Evolutionary conservation across 1,140 invertebrate species (phyloP).

Genomic region (Brachionus rotundiformis): DNA sequence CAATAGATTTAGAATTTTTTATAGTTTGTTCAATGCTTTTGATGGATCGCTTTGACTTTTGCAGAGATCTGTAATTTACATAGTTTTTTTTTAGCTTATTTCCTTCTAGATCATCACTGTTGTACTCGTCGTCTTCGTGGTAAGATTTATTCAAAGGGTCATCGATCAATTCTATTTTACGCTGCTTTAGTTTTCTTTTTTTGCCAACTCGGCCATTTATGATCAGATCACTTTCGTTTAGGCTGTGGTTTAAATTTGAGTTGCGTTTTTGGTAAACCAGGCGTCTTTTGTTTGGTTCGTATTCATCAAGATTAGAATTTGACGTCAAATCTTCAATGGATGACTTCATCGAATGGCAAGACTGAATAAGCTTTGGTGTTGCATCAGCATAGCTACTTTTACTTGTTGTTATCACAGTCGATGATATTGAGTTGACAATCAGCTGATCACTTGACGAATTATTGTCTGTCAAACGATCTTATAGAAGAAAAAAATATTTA

Average conservation of each 20-base stretch:
- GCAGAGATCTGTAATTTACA: conserved; percentile 16
- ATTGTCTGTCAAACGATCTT: not conserved
- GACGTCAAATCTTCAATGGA: conserved; percentile 36
- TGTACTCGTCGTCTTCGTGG: not conserved
- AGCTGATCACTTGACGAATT: conserved; percentile 16
- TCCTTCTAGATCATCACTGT: not conserved
- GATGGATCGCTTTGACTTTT: conserved; percentile 44
- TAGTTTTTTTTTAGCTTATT: conserved; percentile 17
- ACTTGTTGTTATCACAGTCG: conserved; percentile 18
- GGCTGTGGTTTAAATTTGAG: conserved; percentile 25
- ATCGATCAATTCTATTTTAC: not conserved
- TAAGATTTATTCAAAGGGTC: not conserved
- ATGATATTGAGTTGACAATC: conserved; percentile 8
- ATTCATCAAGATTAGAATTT: not conserved
- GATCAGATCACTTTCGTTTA: conserved; percentile 4
- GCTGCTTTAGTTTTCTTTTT: conserved; percentile 33
- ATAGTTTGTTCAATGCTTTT: conserved; percentile 22
- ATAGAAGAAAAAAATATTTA: not conserved
- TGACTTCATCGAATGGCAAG: conserved; percentile 14
- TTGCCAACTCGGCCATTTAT: not conserved
- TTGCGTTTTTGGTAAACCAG: not conserved
- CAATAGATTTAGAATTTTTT: conserved; percentile 45
- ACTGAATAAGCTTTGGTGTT: conserved; percentile 25
- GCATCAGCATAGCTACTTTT: conserved; percentile 26
- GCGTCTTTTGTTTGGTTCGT: not conserved